Base-by-base conservation (phyloP, 2,797 vertebrate genomes). In the Melanotaenia parkinsoni region DNA sequence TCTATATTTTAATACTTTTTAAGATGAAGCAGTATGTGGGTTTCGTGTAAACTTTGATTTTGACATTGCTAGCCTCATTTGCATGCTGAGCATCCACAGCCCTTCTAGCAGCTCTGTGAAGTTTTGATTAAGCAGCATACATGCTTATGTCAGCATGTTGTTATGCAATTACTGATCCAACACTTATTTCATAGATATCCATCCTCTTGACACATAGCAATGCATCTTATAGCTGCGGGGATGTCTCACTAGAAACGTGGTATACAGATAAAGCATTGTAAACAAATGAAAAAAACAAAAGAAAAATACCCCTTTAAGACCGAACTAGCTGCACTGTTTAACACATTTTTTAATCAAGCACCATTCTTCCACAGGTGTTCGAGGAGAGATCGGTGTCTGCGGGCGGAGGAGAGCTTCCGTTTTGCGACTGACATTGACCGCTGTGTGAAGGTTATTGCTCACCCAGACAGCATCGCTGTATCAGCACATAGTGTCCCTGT, bases 401-500 rank as follows among this genome's bases (percentile, higher is more conserved):
- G 95, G 43, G 95, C 96, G 0, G 91, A 94, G 5, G 96, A 98
- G 88, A 91, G 93, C 0, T 94, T 95, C 86, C 96, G 96, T 4
- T 99, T 98, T 12, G 95, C 96, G 0, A 93, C 94, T 18, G 94
- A 91, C 91, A 95, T 95, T 74, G 73, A 92, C 59, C 96, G 94
- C 81, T 98, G 98, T 38, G 94, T 99, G 91, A 95, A 93, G 64
- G 88, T 98, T 35, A 91, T 91, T 3, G 94, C 96, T 82, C 95
- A 95, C 65, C 98, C 98, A 7, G 95, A 95, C 94, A 98, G 97
- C 92, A 96, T 99, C 77, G 97, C 97, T 0, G 96, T 98, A 56
- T 97, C 97, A 0, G 94, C 96, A 77, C 95, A 97, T 84, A 96
- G 95, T 76, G 91, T 95, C 59, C 93, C 94, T 54, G 98, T 98